phyloP scores from a whole-genome alignment of 2,113 vertebrate genomes.

The Solea solea region DNA sequence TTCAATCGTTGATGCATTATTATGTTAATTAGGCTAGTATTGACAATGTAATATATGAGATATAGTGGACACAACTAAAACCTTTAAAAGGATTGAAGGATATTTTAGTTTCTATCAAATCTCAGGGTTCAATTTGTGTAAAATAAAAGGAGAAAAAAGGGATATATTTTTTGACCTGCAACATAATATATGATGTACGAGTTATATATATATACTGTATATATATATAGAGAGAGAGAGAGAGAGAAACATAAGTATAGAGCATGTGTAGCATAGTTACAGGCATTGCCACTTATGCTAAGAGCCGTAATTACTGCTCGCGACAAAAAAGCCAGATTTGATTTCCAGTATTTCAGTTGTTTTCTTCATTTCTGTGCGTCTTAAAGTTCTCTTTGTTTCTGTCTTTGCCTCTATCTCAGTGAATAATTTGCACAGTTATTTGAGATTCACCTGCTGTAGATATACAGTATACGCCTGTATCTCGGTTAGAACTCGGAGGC shows the following conservation, averaged over 20 bases:
- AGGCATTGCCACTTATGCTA: conserved; percentile 41
- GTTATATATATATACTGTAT: conserved; percentile 15
- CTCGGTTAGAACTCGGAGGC: conserved; percentile 26
- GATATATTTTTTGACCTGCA: conserved; percentile 57
- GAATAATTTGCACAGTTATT: conserved; percentile 56
- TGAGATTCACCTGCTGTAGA: conserved; percentile 31
- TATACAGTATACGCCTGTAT: conserved; percentile 11
- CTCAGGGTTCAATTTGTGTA: conserved; percentile 75
- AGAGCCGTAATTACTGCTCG: conserved; percentile 20
- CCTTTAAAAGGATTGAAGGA: conserved; percentile 42
- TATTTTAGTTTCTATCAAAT: conserved; percentile 62
- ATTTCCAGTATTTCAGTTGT: conserved; percentile 8
- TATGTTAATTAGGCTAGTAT: conserved; percentile 40
- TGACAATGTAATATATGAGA: conserved; percentile 31
- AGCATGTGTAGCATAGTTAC: conserved; percentile 65
- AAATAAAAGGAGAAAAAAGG: conserved; percentile 53
- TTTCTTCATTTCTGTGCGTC: conserved; percentile 6
- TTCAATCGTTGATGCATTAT: conserved; percentile 40
- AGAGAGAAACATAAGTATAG: conserved; percentile 28
- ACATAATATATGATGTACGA: conserved; percentile 11
- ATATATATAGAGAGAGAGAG: conserved; percentile 14
- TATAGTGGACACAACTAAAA: conserved; percentile 31
- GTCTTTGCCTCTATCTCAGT: conserved; percentile 22
- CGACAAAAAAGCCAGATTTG: conserved; percentile 20
- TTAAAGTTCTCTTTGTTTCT: background rate